phyloP scores from a whole-genome alignment of 2,797 vertebrate genomes.

The Malacoctenus gilli region DNA sequence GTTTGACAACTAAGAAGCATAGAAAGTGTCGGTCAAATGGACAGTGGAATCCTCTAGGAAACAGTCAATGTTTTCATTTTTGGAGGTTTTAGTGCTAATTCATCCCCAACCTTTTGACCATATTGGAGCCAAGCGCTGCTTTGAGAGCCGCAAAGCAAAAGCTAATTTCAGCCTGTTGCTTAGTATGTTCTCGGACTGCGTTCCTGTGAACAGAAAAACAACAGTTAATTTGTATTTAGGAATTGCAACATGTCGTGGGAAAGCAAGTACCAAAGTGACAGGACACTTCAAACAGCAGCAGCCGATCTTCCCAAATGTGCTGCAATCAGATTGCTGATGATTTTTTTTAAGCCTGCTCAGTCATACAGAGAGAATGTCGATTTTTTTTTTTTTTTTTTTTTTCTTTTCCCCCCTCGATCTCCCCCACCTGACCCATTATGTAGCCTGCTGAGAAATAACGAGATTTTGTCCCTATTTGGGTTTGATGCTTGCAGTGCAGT shows the following conservation, averaged over 20 bases:
- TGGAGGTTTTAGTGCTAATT: constrained; percentile 10
- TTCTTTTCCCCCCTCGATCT: too few relatives aligned
- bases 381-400: constrained; percentile 13
- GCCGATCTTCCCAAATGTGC: constrained; percentile 64
- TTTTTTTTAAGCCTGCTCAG: constrained; percentile 54
- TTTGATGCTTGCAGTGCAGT: constrained; percentile 62
- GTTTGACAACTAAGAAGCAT: too few relatives aligned
- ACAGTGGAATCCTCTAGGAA: too few relatives aligned
- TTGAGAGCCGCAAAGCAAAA: constrained; percentile 29
- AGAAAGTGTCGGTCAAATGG: too few relatives aligned
- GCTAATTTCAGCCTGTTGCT: constrained; percentile 32
- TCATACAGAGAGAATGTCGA: constrained; percentile 59
- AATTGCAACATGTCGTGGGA: constrained; percentile 38
- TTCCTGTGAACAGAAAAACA: constrained; percentile 46
- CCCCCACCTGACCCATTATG: constrained; percentile 66
- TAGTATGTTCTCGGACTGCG: constrained; percentile 29
- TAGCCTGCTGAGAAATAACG: constrained; percentile 72
- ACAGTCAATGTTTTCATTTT: background rate
- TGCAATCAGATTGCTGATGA: constrained; percentile 67
- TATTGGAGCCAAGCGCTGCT: constrained; percentile 2
- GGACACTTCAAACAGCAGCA: constrained; percentile 58
- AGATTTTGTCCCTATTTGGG: constrained; percentile 70
- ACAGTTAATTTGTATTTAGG: constrained; percentile 57
- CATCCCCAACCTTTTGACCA: constrained; percentile 3
- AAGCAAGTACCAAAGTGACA: constrained; percentile 47